Conservation (phyloP, 2,888 invertebrate genomes). For the Eupithecia insigniata region DNA sequence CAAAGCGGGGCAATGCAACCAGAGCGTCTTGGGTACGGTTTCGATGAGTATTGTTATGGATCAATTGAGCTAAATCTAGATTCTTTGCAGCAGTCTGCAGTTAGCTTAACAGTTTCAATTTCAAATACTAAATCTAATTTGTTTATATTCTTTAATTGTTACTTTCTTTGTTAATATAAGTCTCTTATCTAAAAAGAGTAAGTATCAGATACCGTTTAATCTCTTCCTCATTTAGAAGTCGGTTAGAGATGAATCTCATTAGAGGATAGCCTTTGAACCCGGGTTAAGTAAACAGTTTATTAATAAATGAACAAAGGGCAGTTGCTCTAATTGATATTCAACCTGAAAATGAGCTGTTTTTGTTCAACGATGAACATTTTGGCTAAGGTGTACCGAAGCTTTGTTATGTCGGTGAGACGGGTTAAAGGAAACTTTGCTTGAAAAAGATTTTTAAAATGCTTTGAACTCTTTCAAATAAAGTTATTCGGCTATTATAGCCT, state of each 20-base stretch:
- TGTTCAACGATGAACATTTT: background rate
- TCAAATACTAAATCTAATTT: too few relatives aligned
- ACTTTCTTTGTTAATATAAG: too few relatives aligned
- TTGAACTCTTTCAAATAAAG: background rate
- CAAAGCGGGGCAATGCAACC: too few relatives aligned
- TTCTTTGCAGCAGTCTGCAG: too few relatives aligned
- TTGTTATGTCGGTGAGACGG: background rate
- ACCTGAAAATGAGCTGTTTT: constrained; percentile 19
- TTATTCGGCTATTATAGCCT: background rate
- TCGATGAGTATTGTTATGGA: too few relatives aligned
- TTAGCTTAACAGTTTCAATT: too few relatives aligned
- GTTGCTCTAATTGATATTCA: constrained; percentile 28
- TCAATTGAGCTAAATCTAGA: too few relatives aligned
- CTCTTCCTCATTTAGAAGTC: constrained; percentile 13
- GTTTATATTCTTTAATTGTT: too few relatives aligned
- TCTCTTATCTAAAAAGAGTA: constrained; percentile 9
- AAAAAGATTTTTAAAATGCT: background rate
- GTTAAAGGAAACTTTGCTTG: background rate
- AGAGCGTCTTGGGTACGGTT: too few relatives aligned
- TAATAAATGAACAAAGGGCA: constrained; percentile 48
- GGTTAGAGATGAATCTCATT: constrained; percentile 49
- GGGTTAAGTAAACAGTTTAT: constrained; percentile 47
- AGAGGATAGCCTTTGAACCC: constrained; percentile 51
- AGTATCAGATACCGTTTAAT: constrained; percentile 31
- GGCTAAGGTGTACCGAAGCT: background rate